Evolutionary conservation across 1,140 invertebrate genomes (phyloP).

Genomic region (Bombus confusus): DNA sequence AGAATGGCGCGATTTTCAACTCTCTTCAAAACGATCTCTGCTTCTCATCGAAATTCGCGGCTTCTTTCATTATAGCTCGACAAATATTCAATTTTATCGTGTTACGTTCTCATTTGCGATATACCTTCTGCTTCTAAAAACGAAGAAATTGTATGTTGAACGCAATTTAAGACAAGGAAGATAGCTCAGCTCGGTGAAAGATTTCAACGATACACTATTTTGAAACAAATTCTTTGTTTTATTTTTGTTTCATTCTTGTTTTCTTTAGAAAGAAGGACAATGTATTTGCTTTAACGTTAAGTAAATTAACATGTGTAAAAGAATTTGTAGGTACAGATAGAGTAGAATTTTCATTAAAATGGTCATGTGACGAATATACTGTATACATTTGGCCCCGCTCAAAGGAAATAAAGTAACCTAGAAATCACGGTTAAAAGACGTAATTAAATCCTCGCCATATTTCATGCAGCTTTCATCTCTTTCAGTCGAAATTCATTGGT

Average conservation of each 20-base stretch:
- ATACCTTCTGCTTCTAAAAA: too few relatives aligned
- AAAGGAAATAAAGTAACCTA: conserved; percentile 3
- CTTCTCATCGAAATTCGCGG: neutral
- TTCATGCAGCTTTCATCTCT: conserved; percentile 2
- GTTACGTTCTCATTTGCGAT: too few relatives aligned
- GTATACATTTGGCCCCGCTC: neutral
- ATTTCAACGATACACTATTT: neutral
- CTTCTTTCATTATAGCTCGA: too few relatives aligned
- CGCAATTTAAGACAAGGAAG: too few relatives aligned
- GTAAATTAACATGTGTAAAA: neutral
- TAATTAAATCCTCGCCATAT: conserved; percentile 24
- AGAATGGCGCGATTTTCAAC: conserved; percentile 30
- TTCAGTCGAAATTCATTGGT: conserved; percentile 32
- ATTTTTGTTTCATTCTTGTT: too few relatives aligned
- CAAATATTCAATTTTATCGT: too few relatives aligned
- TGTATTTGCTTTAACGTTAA: neutral
- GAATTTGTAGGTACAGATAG: too few relatives aligned
- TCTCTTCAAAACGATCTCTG: neutral
- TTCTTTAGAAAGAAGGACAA: neutral
- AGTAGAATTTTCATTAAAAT: neutral
- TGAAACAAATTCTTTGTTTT: neutral
- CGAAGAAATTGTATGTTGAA: too few relatives aligned
- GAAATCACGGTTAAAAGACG: conserved; percentile 6
- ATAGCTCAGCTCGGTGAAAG: too few relatives aligned
- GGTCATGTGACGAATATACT: neutral